Base-by-base conservation (phyloP, 2,888 invertebrate species). In the Vanessa cardui region DNA sequence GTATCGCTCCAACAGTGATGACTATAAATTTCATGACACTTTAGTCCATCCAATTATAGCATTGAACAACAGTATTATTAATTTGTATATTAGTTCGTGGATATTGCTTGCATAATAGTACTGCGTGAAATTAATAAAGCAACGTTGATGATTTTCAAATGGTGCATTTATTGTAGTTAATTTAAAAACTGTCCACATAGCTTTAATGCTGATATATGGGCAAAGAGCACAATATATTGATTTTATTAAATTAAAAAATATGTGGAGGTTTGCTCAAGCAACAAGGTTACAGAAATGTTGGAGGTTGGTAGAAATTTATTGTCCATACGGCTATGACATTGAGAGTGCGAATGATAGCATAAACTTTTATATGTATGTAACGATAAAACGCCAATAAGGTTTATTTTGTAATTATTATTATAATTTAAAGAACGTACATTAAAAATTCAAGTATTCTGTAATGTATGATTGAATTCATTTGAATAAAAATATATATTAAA, bases 401-500 rank as follows among this genome's bases (percentile, higher is more conserved):
- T 91, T 89, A 90, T 90, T 91, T 92, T 92, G 88, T 92, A 92
- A 91, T 90, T 89, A 90, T 90, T 89, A 90, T 89, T 85, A 88
- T 90, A 87, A 90, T 90, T 92, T 90, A 89, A 91, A 89, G 81
- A 90, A 89, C 85, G 79, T 90, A 90, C 87, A 88, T 88, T 86
- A 84, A 87, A 87, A 88, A 86, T 88, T 83, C 85, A 90, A 89
- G 88, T 88, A 90, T 90, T 89, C 88, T 87, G 87, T 90, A 89
- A 88, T 89, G 90, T 91, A 92, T 89, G 87, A 91, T 90, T 91
- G 85, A 90, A 90, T 93, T 93, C 85, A 92, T 93, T 93, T 93
- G 86, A 93, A 92, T 92, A 93, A 93, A 92, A 92, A 92, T 92
- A 93, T 93, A 93, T 93, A 93, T 93, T 90, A 92, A 93, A 93